Percentiles rank a stretch among this genome's conserved stretches.
phyloP scores from a whole-genome alignment of 2,113 vertebrate species.

The Sapajus apella region DNA sequence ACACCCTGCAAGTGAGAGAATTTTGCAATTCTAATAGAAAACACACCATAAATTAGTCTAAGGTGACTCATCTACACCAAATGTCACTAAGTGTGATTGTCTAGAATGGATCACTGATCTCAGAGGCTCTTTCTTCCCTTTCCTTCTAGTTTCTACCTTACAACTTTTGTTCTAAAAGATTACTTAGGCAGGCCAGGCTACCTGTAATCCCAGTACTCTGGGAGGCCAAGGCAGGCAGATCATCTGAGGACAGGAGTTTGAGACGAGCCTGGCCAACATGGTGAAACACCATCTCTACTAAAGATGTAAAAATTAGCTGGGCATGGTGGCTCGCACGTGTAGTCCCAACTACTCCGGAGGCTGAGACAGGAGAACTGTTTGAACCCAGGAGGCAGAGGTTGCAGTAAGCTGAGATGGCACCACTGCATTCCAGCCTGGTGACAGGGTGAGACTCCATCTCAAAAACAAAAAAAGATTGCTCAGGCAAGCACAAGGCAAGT shows the following conservation, averaged over 20 bases:
- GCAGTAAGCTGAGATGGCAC: too few species aligned
- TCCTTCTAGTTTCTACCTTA: not conserved
- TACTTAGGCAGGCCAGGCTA: not conserved
- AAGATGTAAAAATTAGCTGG: not conserved
- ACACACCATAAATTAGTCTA: slow-evolving; percentile 69
- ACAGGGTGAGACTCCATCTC: too few species aligned
- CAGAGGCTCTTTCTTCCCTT: not conserved
- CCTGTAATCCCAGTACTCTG: not conserved
- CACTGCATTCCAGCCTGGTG: too few species aligned
- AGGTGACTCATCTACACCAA: not conserved
- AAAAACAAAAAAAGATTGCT: not conserved
- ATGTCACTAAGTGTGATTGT: not conserved
- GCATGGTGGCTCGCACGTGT: not conserved
- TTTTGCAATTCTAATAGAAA: slow-evolving; percentile 77
- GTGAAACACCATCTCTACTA: not conserved
- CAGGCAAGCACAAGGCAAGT: not conserved
- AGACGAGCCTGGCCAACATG: not conserved
- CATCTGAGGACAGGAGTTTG: not conserved
- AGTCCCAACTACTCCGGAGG: not conserved
- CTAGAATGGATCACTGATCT: not conserved
- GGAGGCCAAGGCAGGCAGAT: not conserved
- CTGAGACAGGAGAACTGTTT: too few species aligned
- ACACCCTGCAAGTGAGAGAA: slow-evolving; percentile 38
- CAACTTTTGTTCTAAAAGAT: not conserved
- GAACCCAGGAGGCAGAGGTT: too few species aligned